phyloP scores from a whole-genome alignment of 2,113 vertebrate genomes.

The Caranx ignobilis region DNA sequence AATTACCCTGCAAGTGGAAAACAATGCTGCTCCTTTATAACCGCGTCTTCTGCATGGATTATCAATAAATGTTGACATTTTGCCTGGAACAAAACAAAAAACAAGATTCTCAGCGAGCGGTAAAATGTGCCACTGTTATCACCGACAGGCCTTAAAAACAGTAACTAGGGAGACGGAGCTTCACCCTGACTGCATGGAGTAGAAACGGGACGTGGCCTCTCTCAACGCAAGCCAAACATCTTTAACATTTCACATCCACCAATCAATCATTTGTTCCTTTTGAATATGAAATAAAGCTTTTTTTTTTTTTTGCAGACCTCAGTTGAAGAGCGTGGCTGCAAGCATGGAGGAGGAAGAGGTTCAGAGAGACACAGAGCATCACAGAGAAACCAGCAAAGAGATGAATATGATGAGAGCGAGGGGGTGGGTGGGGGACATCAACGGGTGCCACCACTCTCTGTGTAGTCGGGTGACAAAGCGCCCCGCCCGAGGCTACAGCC shows the following conservation, averaged over 20 bases:
- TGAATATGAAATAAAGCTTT: constrained; percentile 35
- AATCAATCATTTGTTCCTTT: constrained; percentile 45
- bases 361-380: constrained; percentile 46
- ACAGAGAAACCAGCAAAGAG: constrained; percentile 34
- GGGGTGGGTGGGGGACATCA: constrained; percentile 28
- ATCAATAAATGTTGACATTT: constrained; percentile 1
- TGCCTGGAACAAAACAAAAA: neutral
- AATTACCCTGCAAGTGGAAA: neutral
- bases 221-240: constrained; percentile 18
- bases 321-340: constrained; percentile 20
- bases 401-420: constrained; percentile 52
- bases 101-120: neutral
- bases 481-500: constrained; percentile 72
- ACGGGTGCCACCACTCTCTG: constrained; percentile 53
- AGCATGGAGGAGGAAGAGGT: constrained; percentile 19
- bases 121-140: constrained; percentile 6
- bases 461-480: constrained; percentile 66
- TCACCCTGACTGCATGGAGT: neutral
- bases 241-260: constrained; percentile 30
- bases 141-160: neutral
- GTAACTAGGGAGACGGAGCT: neutral
- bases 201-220: neutral
- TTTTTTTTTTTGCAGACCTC: constrained; percentile 15
- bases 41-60: neutral
- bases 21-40: neutral